A percentile compares a stretch with the other conserved stretches of the same genome.
phyloP scores from a whole-genome alignment of 2,888 invertebrate species.

The Temnothorax unifasciatus region DNA sequence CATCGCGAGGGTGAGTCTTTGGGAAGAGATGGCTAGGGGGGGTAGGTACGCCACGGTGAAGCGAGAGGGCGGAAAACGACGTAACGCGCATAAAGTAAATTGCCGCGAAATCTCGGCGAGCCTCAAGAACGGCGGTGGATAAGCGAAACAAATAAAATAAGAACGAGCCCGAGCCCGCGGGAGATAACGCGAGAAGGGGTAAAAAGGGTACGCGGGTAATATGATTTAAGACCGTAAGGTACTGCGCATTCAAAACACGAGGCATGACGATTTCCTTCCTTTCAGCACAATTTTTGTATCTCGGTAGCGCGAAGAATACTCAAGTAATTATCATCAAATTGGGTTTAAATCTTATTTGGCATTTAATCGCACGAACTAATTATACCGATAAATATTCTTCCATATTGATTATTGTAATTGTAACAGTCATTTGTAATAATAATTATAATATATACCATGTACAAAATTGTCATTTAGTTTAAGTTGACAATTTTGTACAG shows the following conservation, averaged over 20 bases:
- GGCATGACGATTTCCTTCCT: slow-evolving; percentile 21
- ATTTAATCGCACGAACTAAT: neutral
- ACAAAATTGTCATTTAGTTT: neutral
- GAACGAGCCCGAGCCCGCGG: slow-evolving; percentile 64
- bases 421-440: neutral
- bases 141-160: slow-evolving; percentile 81
- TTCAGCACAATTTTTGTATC: neutral
- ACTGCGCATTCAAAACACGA: slow-evolving; percentile 30
- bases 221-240: slow-evolving; percentile 68
- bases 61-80: slow-evolving; percentile 77
- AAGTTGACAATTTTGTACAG: neutral
- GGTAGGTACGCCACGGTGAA: slow-evolving; percentile 54
- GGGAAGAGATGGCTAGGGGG: slow-evolving; percentile 67
- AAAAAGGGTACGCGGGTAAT: slow-evolving; percentile 63
- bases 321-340: slow-evolving; percentile 11
- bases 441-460: neutral
- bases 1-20: slow-evolving; percentile 65
- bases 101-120: slow-evolving; percentile 81
- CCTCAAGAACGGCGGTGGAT: slow-evolving; percentile 69
- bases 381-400: neutral
- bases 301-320: neutral
- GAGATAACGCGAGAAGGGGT: slow-evolving; percentile 64
- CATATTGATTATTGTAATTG: neutral
- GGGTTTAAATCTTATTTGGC: neutral
- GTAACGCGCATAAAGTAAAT: slow-evolving; percentile 82